Evolutionary conservation across 2,113 vertebrate genomes (phyloP).

Genomic region (Plecturocebus donacophilus): DNA sequence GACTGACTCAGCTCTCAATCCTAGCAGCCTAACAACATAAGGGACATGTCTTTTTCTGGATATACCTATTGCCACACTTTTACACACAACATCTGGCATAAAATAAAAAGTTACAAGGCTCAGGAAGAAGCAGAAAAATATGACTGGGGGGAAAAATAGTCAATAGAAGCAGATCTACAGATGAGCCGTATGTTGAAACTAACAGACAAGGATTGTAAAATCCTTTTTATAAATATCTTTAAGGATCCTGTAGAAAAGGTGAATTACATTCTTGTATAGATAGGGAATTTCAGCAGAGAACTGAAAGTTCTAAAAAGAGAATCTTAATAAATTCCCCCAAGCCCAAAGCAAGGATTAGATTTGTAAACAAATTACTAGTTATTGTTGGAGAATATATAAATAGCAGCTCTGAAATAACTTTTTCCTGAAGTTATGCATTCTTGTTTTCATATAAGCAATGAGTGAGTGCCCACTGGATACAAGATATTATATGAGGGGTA

Average conservation of each 20-base stretch:
- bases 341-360: background rate
- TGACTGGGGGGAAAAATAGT: background rate
- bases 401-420: background rate
- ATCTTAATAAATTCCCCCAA: background rate
- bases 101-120: background rate
- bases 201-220: background rate
- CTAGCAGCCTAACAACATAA: background rate
- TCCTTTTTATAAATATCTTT: background rate
- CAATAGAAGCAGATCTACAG: background rate
- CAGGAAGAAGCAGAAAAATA: background rate
- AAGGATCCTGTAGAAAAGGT: background rate
- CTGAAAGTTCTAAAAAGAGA: background rate
- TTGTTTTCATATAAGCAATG: background rate
- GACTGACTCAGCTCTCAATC: background rate
- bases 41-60: rapidly evolving
- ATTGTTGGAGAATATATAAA: background rate
- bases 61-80: rapidly evolving
- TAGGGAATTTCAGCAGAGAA: slow-evolving; percentile 4
- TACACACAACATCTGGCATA: background rate
- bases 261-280: background rate
- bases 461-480: background rate
- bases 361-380: background rate
- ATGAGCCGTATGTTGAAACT: background rate
- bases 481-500: background rate
- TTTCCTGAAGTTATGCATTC: background rate